phyloP scores from a whole-genome alignment of 2,113 vertebrate species.

The Sphyrna mokarran region DNA sequence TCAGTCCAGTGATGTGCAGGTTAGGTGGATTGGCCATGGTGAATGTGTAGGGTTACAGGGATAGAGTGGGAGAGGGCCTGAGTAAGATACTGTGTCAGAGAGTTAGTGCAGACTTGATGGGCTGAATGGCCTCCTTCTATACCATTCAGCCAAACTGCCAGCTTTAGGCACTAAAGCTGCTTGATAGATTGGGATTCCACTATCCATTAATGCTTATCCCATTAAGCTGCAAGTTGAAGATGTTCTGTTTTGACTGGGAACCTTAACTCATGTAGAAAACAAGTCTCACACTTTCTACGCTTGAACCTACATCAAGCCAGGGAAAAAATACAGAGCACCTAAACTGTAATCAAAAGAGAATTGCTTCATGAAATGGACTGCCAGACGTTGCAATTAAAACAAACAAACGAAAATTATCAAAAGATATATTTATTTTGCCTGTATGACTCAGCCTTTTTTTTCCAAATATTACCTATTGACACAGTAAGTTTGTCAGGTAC shows the following conservation, averaged over 20 bases:
- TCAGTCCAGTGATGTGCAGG: no score
- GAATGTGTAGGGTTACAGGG: no score
- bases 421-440: neutral
- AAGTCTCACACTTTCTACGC: neutral
- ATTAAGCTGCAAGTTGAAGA: neutral
- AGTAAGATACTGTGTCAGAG: no score
- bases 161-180: neutral
- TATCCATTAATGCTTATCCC: neutral
- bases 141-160: neutral
- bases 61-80: no score
- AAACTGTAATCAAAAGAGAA: constrained; percentile 9
- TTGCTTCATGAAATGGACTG: neutral
- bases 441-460: neutral
- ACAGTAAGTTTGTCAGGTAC: neutral
- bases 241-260: neutral
- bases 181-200: neutral
- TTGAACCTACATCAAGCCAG: neutral
- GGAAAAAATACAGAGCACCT: no score
- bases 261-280: neutral
- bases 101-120: no score
- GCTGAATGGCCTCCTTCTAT: no score
- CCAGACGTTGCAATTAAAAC: neutral
- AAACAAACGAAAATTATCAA: neutral
- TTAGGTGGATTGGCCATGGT: no score
- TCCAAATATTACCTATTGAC: neutral